Evolutionary conservation across 2,888 invertebrate species (phyloP).

Genomic region (Crossocerus cetratus): DNA sequence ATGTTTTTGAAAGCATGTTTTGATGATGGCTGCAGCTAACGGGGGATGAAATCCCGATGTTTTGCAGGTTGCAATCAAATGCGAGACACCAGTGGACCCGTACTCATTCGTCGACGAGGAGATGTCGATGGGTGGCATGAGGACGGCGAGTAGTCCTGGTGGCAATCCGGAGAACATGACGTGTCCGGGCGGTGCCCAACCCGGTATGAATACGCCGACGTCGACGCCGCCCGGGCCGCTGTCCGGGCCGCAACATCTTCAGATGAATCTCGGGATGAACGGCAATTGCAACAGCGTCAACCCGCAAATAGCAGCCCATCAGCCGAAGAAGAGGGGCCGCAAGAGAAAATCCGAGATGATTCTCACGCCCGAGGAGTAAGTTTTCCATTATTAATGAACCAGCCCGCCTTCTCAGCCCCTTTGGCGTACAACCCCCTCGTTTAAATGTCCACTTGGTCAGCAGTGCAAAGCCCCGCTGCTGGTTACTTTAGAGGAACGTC

Average conservation of each 20-base stretch:
- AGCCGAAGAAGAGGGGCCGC: slow-evolving; percentile 89
- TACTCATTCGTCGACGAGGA: slow-evolving; percentile 93
- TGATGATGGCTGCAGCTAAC: no score
- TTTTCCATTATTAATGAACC: neutral
- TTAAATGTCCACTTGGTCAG: no score
- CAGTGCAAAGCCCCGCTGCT: no score
- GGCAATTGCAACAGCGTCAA: slow-evolving; percentile 65
- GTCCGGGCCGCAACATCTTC: slow-evolving; percentile 67
- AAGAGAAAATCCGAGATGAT: slow-evolving; percentile 86
- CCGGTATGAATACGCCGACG: slow-evolving; percentile 68
- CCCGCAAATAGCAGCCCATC: slow-evolving; percentile 69
- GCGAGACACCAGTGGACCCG: slow-evolving; percentile 85
- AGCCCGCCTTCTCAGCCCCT: no score
- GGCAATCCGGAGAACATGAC: slow-evolving; percentile 72
- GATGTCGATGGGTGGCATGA: slow-evolving; percentile 80
- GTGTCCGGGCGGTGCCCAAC: slow-evolving; percentile 67
- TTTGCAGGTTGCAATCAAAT: slow-evolving; percentile 78
- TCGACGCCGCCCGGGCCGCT: slow-evolving; percentile 72
- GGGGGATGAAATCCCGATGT: neutral
- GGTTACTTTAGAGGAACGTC: no score
- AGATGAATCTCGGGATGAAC: slow-evolving; percentile 71
- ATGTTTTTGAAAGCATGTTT: no score
- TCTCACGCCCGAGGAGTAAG: slow-evolving; percentile 77
- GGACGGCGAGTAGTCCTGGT: slow-evolving; percentile 77
- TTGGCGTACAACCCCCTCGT: no score